Conservation (phyloP, 2,113 vertebrate species). For the Chlorodrepanis virens region DNA sequence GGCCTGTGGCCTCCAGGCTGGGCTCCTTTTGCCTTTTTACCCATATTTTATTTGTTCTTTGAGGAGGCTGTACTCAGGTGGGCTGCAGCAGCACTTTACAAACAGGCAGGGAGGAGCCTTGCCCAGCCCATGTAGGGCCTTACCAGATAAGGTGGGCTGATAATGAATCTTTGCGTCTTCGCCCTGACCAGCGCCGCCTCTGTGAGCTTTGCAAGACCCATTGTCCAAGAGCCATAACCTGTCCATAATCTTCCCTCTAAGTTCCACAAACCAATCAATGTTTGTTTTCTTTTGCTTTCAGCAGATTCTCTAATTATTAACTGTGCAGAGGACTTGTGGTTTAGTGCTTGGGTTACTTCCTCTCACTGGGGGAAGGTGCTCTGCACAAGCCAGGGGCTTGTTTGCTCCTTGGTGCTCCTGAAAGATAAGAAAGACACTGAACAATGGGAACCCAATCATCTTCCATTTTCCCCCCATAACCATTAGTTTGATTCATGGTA, state of each 20-base stretch:
- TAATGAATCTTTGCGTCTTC: background rate
- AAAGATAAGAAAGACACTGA: background rate
- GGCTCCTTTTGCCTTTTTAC: background rate
- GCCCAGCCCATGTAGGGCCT: rapidly evolving
- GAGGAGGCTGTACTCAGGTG: rapidly evolving
- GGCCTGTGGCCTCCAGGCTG: background rate
- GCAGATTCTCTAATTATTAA: slow-evolving; percentile 21
- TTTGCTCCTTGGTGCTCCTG: background rate
- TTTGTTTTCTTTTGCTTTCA: background rate
- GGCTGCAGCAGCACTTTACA: background rate
- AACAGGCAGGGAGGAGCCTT: background rate
- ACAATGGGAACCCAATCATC: background rate
- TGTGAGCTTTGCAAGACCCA: background rate
- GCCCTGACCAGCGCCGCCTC: rapidly evolving
- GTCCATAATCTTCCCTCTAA: background rate
- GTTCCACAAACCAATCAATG: background rate
- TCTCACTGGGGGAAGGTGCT: background rate
- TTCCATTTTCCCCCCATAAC: background rate
- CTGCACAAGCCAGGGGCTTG: background rate
- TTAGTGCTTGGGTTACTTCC: background rate
- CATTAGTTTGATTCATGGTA: slow-evolving; percentile 36
- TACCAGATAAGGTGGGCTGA: background rate
- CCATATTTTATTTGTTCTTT: background rate
- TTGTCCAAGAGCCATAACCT: background rate
- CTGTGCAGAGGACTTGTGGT: background rate